phyloP scores from a whole-genome alignment of 2,797 vertebrate species.

The Esox masquinongy region DNA sequence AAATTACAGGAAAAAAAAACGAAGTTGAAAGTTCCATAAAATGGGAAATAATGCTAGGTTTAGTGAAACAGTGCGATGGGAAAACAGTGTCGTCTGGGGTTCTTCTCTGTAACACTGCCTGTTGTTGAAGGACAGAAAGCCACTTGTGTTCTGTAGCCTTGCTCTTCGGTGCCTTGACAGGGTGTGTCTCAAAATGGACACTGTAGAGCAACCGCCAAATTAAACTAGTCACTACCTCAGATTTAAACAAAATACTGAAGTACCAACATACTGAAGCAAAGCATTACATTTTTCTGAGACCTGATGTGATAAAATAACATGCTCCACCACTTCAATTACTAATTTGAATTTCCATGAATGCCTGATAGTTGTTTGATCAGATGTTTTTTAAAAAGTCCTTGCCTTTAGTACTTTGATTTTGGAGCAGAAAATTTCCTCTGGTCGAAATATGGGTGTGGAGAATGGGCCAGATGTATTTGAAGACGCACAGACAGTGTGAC shows the following conservation, averaged over 20 bases:
- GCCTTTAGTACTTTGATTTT: neutral
- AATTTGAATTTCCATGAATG: neutral
- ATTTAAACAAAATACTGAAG: neutral
- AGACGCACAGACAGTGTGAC: neutral
- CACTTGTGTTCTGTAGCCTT: slow-evolving; percentile 1
- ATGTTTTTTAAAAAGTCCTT: neutral
- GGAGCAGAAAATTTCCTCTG: neutral
- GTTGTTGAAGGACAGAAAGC: neutral
- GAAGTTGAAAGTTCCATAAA: too few species aligned
- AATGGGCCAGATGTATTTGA: neutral
- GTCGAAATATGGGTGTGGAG: neutral
- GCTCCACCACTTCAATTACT: neutral
- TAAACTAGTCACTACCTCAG: neutral
- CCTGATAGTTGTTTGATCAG: neutral
- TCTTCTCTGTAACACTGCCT: neutral
- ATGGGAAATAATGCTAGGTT: neutral
- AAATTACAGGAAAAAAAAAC: neutral
- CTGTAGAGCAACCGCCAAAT: neutral
- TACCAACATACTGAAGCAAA: neutral
- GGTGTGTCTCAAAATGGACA: slow-evolving; percentile 32
- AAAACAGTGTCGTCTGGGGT: neutral
- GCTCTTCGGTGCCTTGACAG: slow-evolving; percentile 30
- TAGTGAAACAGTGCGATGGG: neutral
- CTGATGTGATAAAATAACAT: neutral
- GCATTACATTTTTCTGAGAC: neutral